Evolutionary conservation across 1,140 invertebrate species (phyloP).

Genomic region (Bombus consobrinus): DNA sequence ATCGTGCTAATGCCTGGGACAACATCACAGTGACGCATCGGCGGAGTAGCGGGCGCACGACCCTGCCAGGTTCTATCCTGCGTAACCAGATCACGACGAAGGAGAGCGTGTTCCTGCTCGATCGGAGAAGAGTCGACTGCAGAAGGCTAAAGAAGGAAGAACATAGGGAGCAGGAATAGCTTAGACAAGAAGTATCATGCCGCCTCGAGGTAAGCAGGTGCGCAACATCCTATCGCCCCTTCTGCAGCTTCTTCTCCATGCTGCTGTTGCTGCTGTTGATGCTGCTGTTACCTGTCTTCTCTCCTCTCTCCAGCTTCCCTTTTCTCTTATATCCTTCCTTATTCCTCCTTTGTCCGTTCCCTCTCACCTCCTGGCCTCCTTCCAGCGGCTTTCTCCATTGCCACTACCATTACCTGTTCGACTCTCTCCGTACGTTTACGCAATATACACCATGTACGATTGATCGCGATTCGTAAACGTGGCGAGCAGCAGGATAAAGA

Average conservation of each 20-base stretch:
- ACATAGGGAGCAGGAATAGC: constrained; percentile 47
- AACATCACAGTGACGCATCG: constrained; percentile 28
- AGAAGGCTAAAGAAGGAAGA: constrained; percentile 3
- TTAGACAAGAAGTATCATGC: constrained; percentile 58
- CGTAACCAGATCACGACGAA: constrained; percentile 71
- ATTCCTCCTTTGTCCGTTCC: background rate
- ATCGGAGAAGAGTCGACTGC: background rate
- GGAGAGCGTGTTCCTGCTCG: constrained; percentile 9
- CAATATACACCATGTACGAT: constrained; percentile 28
- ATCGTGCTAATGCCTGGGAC: constrained; percentile 5
- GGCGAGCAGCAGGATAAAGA: constrained; percentile 55
- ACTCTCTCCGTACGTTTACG: constrained; percentile 23
- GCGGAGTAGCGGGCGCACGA: background rate
- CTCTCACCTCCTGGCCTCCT: background rate
- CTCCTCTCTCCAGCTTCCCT: background rate
- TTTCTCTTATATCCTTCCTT: background rate
- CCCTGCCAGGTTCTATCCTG: constrained; percentile 33
- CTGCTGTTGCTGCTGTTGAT: background rate
- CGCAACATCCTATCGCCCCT: constrained; percentile 65
- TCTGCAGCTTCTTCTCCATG: constrained; percentile 30
- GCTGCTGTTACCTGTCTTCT: background rate
- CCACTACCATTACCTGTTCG: background rate
- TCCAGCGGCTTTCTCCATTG: constrained; percentile 1
- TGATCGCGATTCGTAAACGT: constrained; percentile 53
- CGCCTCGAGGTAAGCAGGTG: constrained; percentile 74